These are phyloP conservation scores for Phocoena sinus DNA, from an alignment of 2,113 vertebrate species.

Conservation along the genomic window DNA sequence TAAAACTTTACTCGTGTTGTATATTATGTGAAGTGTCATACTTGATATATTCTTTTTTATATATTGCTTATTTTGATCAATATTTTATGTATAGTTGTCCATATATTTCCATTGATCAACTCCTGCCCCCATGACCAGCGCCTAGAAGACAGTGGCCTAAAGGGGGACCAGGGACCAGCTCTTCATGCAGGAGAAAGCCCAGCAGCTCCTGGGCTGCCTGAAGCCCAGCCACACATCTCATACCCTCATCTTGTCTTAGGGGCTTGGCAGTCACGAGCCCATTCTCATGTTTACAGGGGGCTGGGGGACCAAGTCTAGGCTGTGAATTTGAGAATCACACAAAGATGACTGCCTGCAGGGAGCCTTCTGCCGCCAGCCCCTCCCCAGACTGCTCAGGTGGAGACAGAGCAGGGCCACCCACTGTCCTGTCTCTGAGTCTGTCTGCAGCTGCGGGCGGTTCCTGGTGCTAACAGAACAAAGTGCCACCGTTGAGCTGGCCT, in stretches of 20 bases:
- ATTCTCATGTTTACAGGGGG: conserved; percentile 65
- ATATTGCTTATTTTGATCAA: neutral
- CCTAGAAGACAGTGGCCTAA: conserved; percentile 94
- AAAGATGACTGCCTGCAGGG: neutral
- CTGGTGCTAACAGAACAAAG: conserved; percentile 58
- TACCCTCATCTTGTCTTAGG: conserved; percentile 93
- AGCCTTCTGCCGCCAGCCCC: conserved; percentile 1
- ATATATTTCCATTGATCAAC: neutral
- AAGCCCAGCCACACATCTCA: conserved; percentile 88
- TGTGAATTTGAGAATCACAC: neutral
- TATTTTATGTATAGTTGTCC: neutral
- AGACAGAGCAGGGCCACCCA: neutral
- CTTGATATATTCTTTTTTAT: neutral
- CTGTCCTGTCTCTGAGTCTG: neutral
- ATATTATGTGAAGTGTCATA: neutral
- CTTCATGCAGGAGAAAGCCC: conserved; percentile 97
- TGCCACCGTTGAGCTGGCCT: neutral
- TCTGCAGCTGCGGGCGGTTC: neutral
- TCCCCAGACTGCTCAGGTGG: conserved; percentile 43
- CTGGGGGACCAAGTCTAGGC: neutral
- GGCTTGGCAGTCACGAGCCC: neutral
- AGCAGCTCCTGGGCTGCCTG: conserved; percentile 87
- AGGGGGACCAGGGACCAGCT: conserved; percentile 94
- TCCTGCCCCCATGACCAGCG: conserved; percentile 84
- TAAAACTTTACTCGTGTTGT: neutral